phyloP scores from a whole-genome alignment of 2,888 invertebrate species.

The Tipula helvola region DNA sequence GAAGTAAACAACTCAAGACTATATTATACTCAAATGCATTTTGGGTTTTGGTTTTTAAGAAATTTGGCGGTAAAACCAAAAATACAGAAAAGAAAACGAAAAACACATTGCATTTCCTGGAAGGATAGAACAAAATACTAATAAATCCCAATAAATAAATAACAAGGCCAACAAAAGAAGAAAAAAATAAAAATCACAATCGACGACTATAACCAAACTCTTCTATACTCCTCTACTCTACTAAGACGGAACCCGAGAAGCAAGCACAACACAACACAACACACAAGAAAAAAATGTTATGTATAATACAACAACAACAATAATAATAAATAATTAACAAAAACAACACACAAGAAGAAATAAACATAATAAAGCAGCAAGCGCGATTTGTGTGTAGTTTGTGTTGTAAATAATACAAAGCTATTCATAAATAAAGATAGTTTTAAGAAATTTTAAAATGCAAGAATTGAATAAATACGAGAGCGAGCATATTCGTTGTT shows the following conservation, averaged over 20 bases:
- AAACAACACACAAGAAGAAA: background rate
- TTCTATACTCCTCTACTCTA: background rate
- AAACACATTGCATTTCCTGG: constrained; percentile 12
- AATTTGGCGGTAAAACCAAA: constrained; percentile 11
- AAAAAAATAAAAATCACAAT: background rate
- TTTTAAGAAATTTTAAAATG: background rate
- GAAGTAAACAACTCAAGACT: background rate
- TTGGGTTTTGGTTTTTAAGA: background rate
- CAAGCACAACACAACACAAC: background rate
- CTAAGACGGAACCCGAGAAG: background rate
- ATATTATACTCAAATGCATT: background rate
- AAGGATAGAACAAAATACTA: constrained; percentile 6
- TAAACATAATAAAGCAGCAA: background rate
- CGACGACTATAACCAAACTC: background rate
- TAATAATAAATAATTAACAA: background rate
- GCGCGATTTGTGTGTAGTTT: background rate
- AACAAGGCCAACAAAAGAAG: constrained; percentile 5
- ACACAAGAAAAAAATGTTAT: background rate
- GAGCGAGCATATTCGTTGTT: background rate
- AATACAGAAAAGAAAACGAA: background rate
- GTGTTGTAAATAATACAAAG: background rate
- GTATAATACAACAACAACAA: background rate
- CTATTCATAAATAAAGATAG: constrained; percentile 4
- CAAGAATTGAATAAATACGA: background rate
- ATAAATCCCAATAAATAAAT: constrained; percentile 9